These are phyloP conservation scores for Odocoileus hemionus DNA, from an alignment of 2,113 vertebrate species.

Conservation along the genomic window DNA sequence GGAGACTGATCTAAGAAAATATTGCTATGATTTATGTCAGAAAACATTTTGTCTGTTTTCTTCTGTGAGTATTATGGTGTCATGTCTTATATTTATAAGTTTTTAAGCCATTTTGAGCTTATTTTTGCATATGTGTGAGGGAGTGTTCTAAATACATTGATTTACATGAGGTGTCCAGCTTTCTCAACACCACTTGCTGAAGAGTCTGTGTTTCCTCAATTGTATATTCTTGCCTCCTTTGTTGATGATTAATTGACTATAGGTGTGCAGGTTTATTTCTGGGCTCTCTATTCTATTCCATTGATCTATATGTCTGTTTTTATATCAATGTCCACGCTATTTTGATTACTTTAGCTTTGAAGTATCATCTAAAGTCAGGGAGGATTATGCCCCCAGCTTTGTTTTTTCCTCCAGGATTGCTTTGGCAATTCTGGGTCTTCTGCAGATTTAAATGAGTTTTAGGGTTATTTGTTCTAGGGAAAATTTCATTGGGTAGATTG, in stretches of 20 bases:
- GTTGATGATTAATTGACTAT: background rate
- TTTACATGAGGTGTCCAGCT: background rate
- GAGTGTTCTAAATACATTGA: background rate
- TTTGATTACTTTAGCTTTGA: background rate
- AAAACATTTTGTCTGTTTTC: background rate
- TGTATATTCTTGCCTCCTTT: background rate
- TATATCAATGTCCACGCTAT: background rate
- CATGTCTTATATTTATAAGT: background rate
- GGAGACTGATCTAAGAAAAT: background rate
- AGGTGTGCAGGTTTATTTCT: background rate
- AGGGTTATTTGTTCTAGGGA: background rate
- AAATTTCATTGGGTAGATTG: background rate
- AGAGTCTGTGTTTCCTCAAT: background rate
- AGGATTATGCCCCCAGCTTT: background rate
- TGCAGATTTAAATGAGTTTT: background rate
- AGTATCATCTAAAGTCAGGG: background rate
- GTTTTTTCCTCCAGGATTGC: background rate
- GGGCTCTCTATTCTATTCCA: background rate
- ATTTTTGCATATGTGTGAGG: background rate
- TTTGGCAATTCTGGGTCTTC: background rate
- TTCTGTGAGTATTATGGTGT: background rate
- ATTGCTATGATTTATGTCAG: background rate
- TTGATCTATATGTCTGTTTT: background rate
- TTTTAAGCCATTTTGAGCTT: background rate
- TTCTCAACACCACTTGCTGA: background rate